Conservation (phyloP, 1,140 invertebrate genomes). For the Drosophila arizonae region DNA sequence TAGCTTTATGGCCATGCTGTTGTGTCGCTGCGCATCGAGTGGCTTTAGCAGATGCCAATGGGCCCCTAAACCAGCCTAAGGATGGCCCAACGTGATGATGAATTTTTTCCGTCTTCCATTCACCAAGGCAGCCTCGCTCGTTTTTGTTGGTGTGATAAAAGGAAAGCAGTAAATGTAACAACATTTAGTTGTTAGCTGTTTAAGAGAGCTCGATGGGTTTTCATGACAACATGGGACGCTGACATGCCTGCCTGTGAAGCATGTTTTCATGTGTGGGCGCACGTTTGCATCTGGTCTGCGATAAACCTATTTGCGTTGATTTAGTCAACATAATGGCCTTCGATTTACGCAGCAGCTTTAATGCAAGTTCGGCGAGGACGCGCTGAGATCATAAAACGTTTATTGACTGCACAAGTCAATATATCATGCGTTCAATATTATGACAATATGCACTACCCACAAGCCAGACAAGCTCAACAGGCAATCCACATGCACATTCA, state of each 20-base stretch:
- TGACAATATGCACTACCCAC: constrained; percentile 70
- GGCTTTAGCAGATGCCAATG: constrained; percentile 29
- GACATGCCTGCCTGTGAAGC: too few species aligned
- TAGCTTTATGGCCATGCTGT: constrained; percentile 52
- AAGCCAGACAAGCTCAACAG: constrained; percentile 24
- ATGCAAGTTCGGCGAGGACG: constrained; percentile 33
- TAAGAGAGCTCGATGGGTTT: constrained; percentile 1
- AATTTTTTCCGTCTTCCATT: constrained; percentile 29
- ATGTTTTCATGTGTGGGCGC: too few species aligned
- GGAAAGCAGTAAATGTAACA: constrained; percentile 2
- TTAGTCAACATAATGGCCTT: constrained; percentile 19
- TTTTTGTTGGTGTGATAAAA: not conserved
- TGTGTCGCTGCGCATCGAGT: constrained; percentile 24
- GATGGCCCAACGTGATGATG: constrained; percentile 29
- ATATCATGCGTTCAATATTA: constrained; percentile 77
- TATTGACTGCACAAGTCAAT: constrained; percentile 81
- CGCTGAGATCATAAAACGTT: constrained; percentile 73
- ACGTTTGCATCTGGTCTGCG: not conserved
- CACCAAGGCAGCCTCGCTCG: not conserved
- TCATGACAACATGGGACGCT: not conserved
- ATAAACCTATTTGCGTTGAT: constrained; percentile 13
- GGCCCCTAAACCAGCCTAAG: constrained; percentile 6
- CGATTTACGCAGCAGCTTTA: constrained; percentile 32
- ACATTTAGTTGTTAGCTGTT: constrained; percentile 12
- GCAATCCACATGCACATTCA: constrained; percentile 41